Evolutionary conservation across 1,140 invertebrate species (phyloP), one percentile per base, ranked within the genome.

Genomic region (Gryon sp.): DNA sequence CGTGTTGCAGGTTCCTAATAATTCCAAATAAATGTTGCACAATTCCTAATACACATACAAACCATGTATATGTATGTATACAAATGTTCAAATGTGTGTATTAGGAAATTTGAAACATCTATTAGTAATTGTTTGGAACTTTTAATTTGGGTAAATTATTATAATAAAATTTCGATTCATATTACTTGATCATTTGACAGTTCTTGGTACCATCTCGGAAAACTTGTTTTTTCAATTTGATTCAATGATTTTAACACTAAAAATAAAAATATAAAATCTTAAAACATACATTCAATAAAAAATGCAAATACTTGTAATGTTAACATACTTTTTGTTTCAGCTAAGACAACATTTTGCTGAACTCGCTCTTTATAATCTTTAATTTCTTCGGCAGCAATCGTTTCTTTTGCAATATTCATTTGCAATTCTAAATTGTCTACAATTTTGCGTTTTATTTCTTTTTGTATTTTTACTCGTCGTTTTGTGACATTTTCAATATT

Each of bases 181-280:
- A 26, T 69, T 83, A 88, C 87, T 80, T 88, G 87, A 11, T 74
- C 24, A n/a, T 78, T 52, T 0, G 87, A 88, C 52, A 86, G 80
- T 32, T 88, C 86, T 65, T 85, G 82, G 43, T 87, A 88, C 87
- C 87, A 88, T 32, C 69, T 66, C 1, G 87, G 87, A 24, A 63
- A 41, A 30, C 12, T 34, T 6, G 50, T 9, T 3, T 52, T 14
- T 19, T 43, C 15, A 6, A 14, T 63, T 20, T 40, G 15, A 0
- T 15, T 26, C 2, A 28, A 7, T 40, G 38, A 0, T 16, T 15
- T 24, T 4, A 22, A 6, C 16, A 19, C 52, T 43, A 30, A 24
- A 38, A 34, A 34, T 14, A 20, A 19, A 26, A 20, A 4, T 22
- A 7, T 28, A 7, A 28, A 28, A 2, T 9, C 8, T 28, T 9